Conservation (phyloP, 2,113 vertebrate genomes). For the Suricata suricatta region DNA sequence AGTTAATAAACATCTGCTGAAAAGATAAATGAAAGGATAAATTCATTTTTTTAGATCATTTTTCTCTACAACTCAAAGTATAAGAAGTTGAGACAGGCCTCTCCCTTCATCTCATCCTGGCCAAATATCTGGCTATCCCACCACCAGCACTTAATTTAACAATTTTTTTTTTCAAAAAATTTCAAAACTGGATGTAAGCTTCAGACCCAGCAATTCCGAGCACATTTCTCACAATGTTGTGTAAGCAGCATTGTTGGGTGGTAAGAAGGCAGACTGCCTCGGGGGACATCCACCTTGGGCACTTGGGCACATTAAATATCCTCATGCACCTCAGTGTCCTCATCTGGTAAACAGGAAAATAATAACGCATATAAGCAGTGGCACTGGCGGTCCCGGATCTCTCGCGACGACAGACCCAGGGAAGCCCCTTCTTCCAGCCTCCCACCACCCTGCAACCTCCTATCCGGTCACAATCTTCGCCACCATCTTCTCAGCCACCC, state of each 20-base stretch:
- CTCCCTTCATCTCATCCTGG: background rate
- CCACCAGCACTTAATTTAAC: background rate
- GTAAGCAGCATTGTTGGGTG: background rate
- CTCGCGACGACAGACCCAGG: background rate
- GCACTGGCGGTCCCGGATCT: background rate
- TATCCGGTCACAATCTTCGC: background rate
- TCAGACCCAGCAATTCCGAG: background rate
- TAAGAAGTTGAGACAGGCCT: background rate
- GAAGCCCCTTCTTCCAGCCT: background rate
- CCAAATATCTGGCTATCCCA: background rate
- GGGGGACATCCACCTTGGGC: background rate
- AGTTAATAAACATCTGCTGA: background rate
- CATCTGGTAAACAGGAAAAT: background rate
- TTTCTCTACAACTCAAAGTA: background rate
- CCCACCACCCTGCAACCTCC: background rate
- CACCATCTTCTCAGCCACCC: background rate
- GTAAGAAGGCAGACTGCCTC: background rate
- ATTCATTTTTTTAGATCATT: background rate
- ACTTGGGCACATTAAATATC: background rate
- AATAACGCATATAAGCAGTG: background rate
- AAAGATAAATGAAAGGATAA: background rate
- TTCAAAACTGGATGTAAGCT: background rate
- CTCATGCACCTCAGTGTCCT: background rate
- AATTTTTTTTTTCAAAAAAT: background rate
- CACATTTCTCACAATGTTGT: background rate